Evolutionary conservation across 1,140 invertebrate species (phyloP).

Genomic region (Pseudachorutes palmiensis): DNA sequence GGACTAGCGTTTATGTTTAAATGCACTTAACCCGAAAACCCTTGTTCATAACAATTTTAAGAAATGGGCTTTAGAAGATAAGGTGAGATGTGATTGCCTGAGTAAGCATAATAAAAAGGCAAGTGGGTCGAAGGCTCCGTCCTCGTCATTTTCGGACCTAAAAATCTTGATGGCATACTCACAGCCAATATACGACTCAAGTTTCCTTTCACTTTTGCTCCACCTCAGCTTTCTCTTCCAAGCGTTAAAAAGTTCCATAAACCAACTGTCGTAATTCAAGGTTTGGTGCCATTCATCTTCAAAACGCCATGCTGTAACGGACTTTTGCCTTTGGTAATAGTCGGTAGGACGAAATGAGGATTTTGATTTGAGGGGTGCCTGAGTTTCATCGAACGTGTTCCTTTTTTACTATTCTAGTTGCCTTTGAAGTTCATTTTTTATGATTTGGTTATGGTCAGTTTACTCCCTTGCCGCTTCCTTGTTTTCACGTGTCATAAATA

Average conservation of each 20-base stretch:
- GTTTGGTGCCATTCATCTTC: not conserved
- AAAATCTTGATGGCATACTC: not conserved
- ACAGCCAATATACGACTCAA: not conserved
- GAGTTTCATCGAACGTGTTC: too few species aligned
- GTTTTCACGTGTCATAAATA: not conserved
- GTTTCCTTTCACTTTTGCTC: not conserved
- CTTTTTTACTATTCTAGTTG: too few species aligned
- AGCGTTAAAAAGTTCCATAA: not conserved
- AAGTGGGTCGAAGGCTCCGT: not conserved
- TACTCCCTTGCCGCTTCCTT: not conserved
- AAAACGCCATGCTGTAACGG: too few species aligned
- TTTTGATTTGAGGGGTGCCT: too few species aligned
- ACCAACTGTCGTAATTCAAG: not conserved
- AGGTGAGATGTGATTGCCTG: conserved; percentile 9
- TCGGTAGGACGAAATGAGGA: too few species aligned
- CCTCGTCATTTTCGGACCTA: not conserved
- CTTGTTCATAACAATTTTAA: conserved; percentile 9
- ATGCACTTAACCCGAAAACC: not conserved
- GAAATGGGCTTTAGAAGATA: conserved; percentile 1
- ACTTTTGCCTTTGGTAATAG: too few species aligned
- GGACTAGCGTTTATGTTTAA: too few species aligned
- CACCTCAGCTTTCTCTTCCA: not conserved
- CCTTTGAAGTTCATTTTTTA: too few species aligned
- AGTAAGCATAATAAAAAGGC: conserved; percentile 8
- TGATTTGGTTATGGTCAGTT: not conserved